Evolutionary conservation across 1,140 invertebrate species (phyloP), one percentile per base, ranked within the genome.

Genomic region (Telenomus remus): DNA sequence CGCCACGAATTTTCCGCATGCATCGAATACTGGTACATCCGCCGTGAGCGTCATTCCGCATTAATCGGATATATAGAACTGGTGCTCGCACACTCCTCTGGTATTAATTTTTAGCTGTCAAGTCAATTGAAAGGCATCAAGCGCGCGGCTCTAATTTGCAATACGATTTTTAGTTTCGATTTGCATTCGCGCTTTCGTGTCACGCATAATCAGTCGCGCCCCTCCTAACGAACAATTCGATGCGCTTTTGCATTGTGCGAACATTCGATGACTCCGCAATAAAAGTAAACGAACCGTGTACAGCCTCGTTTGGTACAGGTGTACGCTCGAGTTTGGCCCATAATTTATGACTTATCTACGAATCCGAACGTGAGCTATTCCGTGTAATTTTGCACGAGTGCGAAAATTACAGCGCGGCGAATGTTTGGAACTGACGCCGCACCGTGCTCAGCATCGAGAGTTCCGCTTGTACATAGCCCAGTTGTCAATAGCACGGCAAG

Each of bases 401-500:
- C 76, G 79, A 84, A 85, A 85, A 85, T 85, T 83, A 84, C 80
- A 83, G 75, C 80, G 57, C 73, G 55, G 46, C 39, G 64, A 75
- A 65, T 71, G 79, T 69, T 79, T 84, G 82, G 77, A 82, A 83
- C 72, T 82, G 83, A 83, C 82, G 82, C 79, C 76, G 76, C 78
- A 75, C 77, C 77, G 74, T 82, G 81, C 80, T 82, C 79, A 59
- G 80, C 65, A 76, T 73, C 72, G 59, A 72, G 68, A 66, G 64
- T 44, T 63, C 15, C 42, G 78, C 81, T 82, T 84, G 81, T 82
- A 82, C 82, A 65, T 53, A 72, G 68, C 51, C 69, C 78, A 78
- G 77, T 81, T 86, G 84, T 87, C 84, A 83, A 86, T 86, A 86
- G 76, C 85, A 86, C 80, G 80, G 83, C 82, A 81, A 84, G 84